Percentiles rank a stretch among this genome's conserved stretches.
phyloP scores from a whole-genome alignment of 2,888 invertebrate genomes.

The Nasonovia ribisnigri region DNA sequence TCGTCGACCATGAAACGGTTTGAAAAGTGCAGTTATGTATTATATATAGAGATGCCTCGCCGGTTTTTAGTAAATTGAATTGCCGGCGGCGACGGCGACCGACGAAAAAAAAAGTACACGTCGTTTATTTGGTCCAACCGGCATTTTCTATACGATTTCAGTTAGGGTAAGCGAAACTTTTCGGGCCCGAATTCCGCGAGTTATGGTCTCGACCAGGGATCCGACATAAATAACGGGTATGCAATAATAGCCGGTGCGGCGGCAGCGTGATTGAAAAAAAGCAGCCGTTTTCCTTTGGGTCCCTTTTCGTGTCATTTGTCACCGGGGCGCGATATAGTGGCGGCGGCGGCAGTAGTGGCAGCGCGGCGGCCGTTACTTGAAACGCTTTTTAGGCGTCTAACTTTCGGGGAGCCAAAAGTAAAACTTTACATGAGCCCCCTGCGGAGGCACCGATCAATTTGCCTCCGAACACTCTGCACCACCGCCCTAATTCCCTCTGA shows the following conservation, averaged over 20 bases:
- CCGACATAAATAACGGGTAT: constrained; percentile 63
- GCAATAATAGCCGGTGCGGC: constrained; percentile 58
- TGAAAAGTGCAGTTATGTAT: constrained; percentile 31
- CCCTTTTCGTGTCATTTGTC: constrained; percentile 62
- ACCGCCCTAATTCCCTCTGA: background rate
- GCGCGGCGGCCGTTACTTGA: constrained; percentile 8
- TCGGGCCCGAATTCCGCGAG: constrained; percentile 48
- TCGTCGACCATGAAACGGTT: constrained; percentile 38
- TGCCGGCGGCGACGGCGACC: constrained; percentile 3
- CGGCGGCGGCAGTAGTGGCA: background rate
- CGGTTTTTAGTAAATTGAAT: constrained; percentile 56
- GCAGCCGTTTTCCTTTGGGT: constrained; percentile 56
- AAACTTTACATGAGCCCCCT: constrained; percentile 60
- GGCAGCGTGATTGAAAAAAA: constrained; percentile 62
- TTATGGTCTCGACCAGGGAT: constrained; percentile 51
- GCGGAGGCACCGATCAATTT: constrained; percentile 54
- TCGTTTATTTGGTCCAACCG: constrained; percentile 49
- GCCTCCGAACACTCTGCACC: constrained; percentile 6
- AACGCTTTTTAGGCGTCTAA: constrained; percentile 63
- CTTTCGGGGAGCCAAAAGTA: constrained; percentile 44
- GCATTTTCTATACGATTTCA: constrained; percentile 38
- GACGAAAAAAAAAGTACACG: constrained; percentile 35
- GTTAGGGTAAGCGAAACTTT: constrained; percentile 49
- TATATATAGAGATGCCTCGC: constrained; percentile 23
- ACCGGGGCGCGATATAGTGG: constrained; percentile 26